Base-by-base conservation (phyloP, 2,888 invertebrate genomes). In the Lasioglossum leucozonium region DNA sequence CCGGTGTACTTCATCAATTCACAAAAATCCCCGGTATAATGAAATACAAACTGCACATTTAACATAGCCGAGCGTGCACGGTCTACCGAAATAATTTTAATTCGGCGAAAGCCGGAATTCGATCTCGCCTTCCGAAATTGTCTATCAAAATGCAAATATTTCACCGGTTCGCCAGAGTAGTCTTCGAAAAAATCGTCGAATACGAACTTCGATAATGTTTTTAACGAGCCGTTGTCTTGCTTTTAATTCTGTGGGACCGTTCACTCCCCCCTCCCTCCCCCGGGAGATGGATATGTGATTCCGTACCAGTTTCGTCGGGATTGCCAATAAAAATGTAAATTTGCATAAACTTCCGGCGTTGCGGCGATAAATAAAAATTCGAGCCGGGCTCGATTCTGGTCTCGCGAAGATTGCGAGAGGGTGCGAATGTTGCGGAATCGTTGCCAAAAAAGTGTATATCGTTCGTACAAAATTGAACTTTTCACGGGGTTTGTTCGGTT, bases 291-390 rank as follows among this genome's bases (percentile, higher is more conserved):
- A 4, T 13, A 62, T 62, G 30, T 62, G 62, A 30, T 30, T 30
- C 13, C 5, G 13, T 58, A 13, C 13, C 13, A 26, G 62, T 62
- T 16, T 16, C 62, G 62, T 30, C 62, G 62, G 62, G 30, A 62
- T 62, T 62, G 26, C 62, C 62, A 62, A 62, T 62, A 62, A 62
- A 62, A 62, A 62, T 62, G 62, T 62, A 30, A 62, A 62, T 62
- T 62, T 62, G 62, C 62, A 62, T 62, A 62, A 62, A 62, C 62
- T 62, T 62, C 62, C 30, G 51, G 62, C 26, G 26, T 13, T 5
- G 58, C 16, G 0, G 16, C 30, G 30, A 62, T 30, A 30, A 55
- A 62, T 62, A 62, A 62, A 62, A 62, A 62, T 62, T 62, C 62
- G 34, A 18, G 1, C 16, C 30, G 30, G 30, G 26, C 16, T 30